Evolutionary conservation across 2,888 invertebrate species (phyloP).

Genomic region (Xylophagus ater): DNA sequence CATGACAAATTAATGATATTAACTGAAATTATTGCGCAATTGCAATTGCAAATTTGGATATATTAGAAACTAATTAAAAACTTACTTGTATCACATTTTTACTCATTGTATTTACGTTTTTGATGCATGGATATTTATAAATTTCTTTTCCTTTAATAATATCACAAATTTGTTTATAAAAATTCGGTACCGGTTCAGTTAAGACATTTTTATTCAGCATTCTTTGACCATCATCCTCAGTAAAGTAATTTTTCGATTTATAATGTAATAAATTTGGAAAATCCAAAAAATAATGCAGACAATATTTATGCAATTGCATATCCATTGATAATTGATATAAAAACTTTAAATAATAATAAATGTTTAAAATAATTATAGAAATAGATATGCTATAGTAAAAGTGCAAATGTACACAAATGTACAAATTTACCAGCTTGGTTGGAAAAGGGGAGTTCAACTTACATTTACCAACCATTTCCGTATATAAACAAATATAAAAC

Average conservation of each 20-base stretch:
- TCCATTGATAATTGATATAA: slow-evolving; percentile 68
- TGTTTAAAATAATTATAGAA: too few relatives aligned
- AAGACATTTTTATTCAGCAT: slow-evolving; percentile 45
- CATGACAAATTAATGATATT: slow-evolving; percentile 30
- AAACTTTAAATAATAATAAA: slow-evolving; percentile 35
- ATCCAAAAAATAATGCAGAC: slow-evolving; percentile 75
- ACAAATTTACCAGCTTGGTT: too few relatives aligned
- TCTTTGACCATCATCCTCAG: slow-evolving; percentile 45
- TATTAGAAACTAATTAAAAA: too few relatives aligned
- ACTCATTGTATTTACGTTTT: slow-evolving; percentile 59
- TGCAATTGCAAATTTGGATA: too few relatives aligned
- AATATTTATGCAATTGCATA: slow-evolving; percentile 57
- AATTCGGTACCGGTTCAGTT: slow-evolving; percentile 45
- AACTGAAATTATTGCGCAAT: slow-evolving; percentile 25
- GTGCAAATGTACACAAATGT: too few relatives aligned
- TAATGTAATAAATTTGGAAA: slow-evolving; percentile 55
- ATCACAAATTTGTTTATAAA: slow-evolving; percentile 59
- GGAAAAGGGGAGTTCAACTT: too few relatives aligned
- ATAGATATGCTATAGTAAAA: too few relatives aligned
- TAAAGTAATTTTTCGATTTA: slow-evolving; percentile 25
- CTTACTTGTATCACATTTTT: slow-evolving; percentile 63
- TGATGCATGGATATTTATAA: slow-evolving; percentile 59
- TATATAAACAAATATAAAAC: too few relatives aligned
- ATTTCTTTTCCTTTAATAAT: slow-evolving; percentile 46
- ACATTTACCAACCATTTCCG: too few relatives aligned